Evolutionary conservation across 2,797 vertebrate genomes (phyloP), one percentile per base, ranked within the genome.

Genomic region (Austrolebias charrua): DNA sequence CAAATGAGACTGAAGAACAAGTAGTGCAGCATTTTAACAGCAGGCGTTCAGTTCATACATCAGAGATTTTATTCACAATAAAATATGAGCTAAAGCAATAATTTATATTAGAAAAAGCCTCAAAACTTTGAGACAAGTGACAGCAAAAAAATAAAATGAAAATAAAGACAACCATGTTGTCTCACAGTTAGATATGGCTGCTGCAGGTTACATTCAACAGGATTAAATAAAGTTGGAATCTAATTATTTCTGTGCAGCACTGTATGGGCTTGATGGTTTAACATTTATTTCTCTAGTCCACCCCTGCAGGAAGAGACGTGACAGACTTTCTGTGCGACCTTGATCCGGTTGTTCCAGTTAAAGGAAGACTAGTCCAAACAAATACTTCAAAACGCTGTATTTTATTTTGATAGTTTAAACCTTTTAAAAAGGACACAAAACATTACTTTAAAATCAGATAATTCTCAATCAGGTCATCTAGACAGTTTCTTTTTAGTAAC

Each of bases 11-110:
- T 45, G 31, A 54, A 43, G 19, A 33, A 66, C 55, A 28, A 66
- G 66, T 51, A 72, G 75, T 60, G 70, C 66, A 61, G 73, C 66
- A 38, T 73, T 66, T 69, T 44, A 44, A 65, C 47, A 67, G 50
- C 47, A 63, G 38, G 13, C 60, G 38, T 58, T 61, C 42, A 63
- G 24, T 57, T 63, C 48, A 72, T 20, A 55, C 63, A 72, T 61
- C 31, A 49, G 11, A 69, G 62, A 43, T 53, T 75, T 60, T 55
- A 64, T 55, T 71, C 52, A 63, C 69, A 72, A 63, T 52, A 57
- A 53, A 71, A 73, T 28, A 51, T 70, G 68, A 69, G 43, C 46
- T 63, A 57, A 73, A 19, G 42, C 38, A 57, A 16, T 28, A 54
- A 58, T 47, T 48, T 51, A 44, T 5, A 55, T 15, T 15, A 49